Evolutionary conservation across 2,888 invertebrate genomes (phyloP), one percentile per base, ranked within the genome.

Genomic region (Pristionchus arcanus): DNA sequence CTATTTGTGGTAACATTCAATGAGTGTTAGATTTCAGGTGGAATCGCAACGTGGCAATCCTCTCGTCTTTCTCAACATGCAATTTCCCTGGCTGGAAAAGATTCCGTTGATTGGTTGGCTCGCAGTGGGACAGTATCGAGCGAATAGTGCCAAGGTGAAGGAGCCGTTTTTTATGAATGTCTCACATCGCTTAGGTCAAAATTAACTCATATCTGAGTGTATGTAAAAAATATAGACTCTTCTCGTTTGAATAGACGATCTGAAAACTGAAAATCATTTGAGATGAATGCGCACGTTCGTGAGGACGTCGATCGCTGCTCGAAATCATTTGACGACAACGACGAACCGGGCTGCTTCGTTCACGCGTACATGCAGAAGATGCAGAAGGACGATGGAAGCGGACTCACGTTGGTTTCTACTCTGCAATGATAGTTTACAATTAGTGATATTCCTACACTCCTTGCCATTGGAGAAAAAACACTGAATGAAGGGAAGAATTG

Each of bases 361-460:
- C 89, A 89, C 42, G 77, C 89, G 1, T 89, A 89, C 63, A 89
- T 81, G 89, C 77, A 89, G 89, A 89, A 59, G 59, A 87, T 87
- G 87, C 34, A 19, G 11, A 63, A 42, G 71, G 42, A 2, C 5
- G 34, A 13, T 15, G 34, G 13, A 16, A 25, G 31, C 7, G n/a
- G 25, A 31, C 71, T 87, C 19, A 87, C n/a, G 87, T 87, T 1
- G 2, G 74, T 21, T 37, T 37, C 49, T 0, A n/a, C 68, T 25
- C n/a, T 28, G 2, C n/a, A 9, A 68, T n/a, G 66, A 11, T n/a
- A n/a, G n/a, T n/a, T n/a, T n/a, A n/a, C n/a, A n/a, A n/a, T n/a
- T n/a, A n/a, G n/a, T n/a, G n/a, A n/a, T n/a, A n/a, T n/a, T n/a
- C n/a, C n/a, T n/a, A n/a, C n/a, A n/a, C n/a, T n/a, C n/a, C n/a